Evolutionary conservation across 2,888 invertebrate genomes (phyloP).

Genomic region (Eupeodes latifasciatus): DNA sequence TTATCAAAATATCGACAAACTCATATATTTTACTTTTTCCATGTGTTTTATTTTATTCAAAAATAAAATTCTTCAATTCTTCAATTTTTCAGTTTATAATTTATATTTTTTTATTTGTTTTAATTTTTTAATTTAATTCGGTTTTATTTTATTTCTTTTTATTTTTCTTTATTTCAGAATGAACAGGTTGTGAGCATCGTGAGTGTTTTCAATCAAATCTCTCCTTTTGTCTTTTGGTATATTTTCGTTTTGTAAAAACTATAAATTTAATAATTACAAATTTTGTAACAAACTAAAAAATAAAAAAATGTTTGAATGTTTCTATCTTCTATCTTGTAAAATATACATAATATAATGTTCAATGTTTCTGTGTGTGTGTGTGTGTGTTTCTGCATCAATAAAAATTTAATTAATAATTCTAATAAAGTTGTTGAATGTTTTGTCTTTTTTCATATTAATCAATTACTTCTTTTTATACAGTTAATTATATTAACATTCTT

Average conservation of each 20-base stretch:
- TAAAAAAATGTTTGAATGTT: conserved; percentile 26
- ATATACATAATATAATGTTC: not conserved
- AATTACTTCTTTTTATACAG: not conserved
- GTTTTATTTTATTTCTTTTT: conserved; percentile 79
- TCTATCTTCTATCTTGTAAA: conserved; percentile 9
- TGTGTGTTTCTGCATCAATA: not conserved
- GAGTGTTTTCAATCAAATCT: conserved; percentile 79
- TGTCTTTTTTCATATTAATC: conserved; percentile 9
- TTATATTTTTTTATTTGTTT: conserved; percentile 43
- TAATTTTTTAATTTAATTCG: conserved; percentile 65
- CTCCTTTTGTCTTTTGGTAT: conserved; percentile 38
- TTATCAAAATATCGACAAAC: too few relatives aligned
- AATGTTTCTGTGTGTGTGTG: conserved; percentile 23
- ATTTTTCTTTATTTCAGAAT: conserved; percentile 83
- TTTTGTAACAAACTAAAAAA: conserved; percentile 4
- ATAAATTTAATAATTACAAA: not conserved
- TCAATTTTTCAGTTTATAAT: not conserved
- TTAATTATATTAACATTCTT: conserved; percentile 12
- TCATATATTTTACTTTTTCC: too few relatives aligned
- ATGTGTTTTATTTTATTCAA: not conserved
- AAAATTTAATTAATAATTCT: conserved; percentile 18
- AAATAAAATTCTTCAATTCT: not conserved
- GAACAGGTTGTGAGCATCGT: conserved; percentile 84
- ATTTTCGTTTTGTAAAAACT: conserved; percentile 10
- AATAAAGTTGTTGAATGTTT: conserved; percentile 32